Conservation (phyloP, 2,797 vertebrate genomes). For the Glossophaga mutica region DNA sequence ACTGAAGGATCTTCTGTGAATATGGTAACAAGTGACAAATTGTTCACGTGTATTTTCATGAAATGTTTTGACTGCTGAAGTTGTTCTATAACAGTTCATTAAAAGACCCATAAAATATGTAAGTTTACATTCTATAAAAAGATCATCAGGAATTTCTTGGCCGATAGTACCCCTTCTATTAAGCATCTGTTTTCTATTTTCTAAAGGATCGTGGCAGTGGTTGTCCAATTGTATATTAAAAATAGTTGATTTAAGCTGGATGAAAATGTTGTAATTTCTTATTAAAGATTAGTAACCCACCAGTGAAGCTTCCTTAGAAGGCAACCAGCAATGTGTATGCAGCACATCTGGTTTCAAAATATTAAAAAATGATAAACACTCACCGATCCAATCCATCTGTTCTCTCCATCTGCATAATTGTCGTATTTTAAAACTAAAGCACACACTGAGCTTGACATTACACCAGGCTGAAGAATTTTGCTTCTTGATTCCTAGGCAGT, state of each 20-base stretch:
- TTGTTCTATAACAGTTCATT: conserved; percentile 85
- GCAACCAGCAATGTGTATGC: conserved; percentile 74
- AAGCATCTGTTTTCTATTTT: conserved; percentile 86
- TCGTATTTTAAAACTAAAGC: conserved; percentile 77
- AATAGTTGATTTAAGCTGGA: conserved; percentile 83
- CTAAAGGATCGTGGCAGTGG: conserved; percentile 78
- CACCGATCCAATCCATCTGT: conserved; percentile 83
- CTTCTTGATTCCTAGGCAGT: conserved; percentile 55
- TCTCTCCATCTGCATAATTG: conserved; percentile 78
- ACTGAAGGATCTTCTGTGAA: conserved; percentile 74
- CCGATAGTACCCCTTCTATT: conserved; percentile 78
- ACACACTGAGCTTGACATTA: conserved; percentile 60
- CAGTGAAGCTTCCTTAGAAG: conserved; percentile 81
- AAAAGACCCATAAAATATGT: conserved; percentile 85
- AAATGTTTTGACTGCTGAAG: conserved; percentile 86
- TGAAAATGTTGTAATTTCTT: conserved; percentile 83
- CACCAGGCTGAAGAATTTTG: conserved; percentile 62
- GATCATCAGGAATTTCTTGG: conserved; percentile 84
- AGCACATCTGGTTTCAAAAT: conserved; percentile 85
- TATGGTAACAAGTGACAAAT: conserved; percentile 82
- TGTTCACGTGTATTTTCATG: conserved; percentile 79
- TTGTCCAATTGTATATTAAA: conserved; percentile 81
- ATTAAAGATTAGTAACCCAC: conserved; percentile 82
- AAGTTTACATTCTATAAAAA: conserved; percentile 86
- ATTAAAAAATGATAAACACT: conserved; percentile 86